Percentiles rank a stretch among this genome's conserved stretches.
Evolutionary conservation across 1,140 invertebrate species (phyloP).

Genomic region (Anoplolepis gracilipes): DNA sequence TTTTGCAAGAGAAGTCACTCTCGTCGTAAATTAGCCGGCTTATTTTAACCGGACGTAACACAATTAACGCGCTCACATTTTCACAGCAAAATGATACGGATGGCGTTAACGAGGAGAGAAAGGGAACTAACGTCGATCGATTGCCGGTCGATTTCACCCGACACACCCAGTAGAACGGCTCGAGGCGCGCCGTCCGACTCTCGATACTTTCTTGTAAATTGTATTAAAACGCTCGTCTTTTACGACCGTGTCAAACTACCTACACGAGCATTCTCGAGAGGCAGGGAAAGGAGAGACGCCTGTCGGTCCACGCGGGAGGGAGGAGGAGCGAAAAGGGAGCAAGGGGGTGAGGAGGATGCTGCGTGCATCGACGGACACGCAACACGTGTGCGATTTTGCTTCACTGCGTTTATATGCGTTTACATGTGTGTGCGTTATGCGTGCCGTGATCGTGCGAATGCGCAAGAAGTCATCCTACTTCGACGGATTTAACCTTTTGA

Average conservation of each 20-base stretch:
- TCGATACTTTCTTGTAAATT: slow-evolving; percentile 86
- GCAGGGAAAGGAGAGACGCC: slow-evolving; percentile 56
- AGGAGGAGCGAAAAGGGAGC: background rate
- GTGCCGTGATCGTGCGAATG: slow-evolving; percentile 17
- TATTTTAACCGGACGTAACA: background rate
- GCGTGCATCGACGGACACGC: slow-evolving; percentile 47
- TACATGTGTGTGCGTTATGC: background rate
- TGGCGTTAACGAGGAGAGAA: slow-evolving; percentile 36
- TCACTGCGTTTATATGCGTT: too few species aligned
- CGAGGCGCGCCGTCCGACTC: slow-evolving; percentile 66
- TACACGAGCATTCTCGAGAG: slow-evolving; percentile 77
- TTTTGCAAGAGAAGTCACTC: slow-evolving; percentile 8
- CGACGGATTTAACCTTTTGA: background rate
- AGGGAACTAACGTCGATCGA: background rate
- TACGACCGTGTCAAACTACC: slow-evolving; percentile 86
- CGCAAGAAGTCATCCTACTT: slow-evolving; percentile 20
- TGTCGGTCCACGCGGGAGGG: slow-evolving; percentile 32
- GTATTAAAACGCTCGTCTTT: slow-evolving; percentile 86
- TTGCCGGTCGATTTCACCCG: slow-evolving; percentile 63
- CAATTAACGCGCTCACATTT: slow-evolving; percentile 34
- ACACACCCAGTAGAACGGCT: slow-evolving; percentile 72
- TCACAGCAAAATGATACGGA: slow-evolving; percentile 2
- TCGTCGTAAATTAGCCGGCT: background rate
- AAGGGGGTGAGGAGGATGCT: slow-evolving; percentile 29
- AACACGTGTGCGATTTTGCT: slow-evolving; percentile 44